Evolutionary conservation across 2,888 invertebrate genomes (phyloP).

Genomic region (Lepetodrilus schrolli): DNA sequence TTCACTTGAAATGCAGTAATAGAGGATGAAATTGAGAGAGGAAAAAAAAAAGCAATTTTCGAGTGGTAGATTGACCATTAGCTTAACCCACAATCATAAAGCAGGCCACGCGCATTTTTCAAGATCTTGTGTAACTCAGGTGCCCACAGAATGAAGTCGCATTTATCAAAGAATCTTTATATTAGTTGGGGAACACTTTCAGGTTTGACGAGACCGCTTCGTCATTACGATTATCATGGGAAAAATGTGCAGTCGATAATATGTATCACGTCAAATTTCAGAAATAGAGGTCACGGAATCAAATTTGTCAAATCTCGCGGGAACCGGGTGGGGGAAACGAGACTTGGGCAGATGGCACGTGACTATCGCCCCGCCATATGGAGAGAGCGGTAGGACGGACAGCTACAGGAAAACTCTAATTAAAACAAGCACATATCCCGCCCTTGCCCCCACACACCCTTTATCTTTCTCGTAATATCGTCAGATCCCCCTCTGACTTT

Average conservation of each 20-base stretch:
- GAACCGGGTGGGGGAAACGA: not conserved
- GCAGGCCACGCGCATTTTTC: not conserved
- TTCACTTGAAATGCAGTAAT: slow-evolving; percentile 13
- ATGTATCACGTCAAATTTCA: slow-evolving; percentile 32
- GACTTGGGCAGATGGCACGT: slow-evolving; percentile 27
- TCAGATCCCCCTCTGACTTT: not conserved
- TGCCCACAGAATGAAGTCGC: not conserved
- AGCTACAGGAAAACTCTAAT: not conserved
- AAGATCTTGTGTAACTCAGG: too few species aligned
- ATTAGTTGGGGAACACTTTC: slow-evolving; percentile 5
- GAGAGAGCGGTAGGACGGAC: not conserved
- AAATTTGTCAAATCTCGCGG: not conserved
- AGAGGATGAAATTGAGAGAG: slow-evolving; percentile 20
- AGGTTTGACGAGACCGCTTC: not conserved
- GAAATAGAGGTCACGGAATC: slow-evolving; percentile 19
- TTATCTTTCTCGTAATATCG: slow-evolving; percentile 13
- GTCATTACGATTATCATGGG: slow-evolving; percentile 14
- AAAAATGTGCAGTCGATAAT: slow-evolving; percentile 16
- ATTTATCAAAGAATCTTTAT: too few species aligned
- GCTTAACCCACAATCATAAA: not conserved
- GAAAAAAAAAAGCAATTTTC: slow-evolving; percentile 21
- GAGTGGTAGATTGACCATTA: slow-evolving; percentile 10
- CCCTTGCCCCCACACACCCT: not conserved
- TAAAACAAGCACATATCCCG: slow-evolving; percentile 23
- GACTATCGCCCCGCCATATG: slow-evolving; percentile 25